Conservation (phyloP, 1,140 invertebrate genomes). For the Cydia strobilella region DNA sequence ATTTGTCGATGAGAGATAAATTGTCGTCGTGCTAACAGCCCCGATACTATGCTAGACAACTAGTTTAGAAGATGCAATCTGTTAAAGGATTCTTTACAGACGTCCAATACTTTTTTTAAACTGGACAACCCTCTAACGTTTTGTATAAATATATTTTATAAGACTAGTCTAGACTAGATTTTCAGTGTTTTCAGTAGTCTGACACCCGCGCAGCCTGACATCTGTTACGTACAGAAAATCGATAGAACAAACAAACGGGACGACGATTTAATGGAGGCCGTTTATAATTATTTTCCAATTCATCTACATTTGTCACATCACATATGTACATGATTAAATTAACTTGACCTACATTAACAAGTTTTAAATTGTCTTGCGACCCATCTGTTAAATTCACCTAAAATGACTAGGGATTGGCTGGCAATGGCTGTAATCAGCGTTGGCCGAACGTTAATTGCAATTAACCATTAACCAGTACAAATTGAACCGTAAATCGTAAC, state of each 20-base stretch:
- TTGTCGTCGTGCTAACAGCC: too few species aligned
- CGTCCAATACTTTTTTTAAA: not conserved
- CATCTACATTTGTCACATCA: not conserved
- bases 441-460: too few species aligned
- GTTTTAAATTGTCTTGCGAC: not conserved
- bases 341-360: not conserved
- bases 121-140: not conserved
- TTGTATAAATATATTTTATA: not conserved
- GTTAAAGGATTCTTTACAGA: too few species aligned
- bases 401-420: too few species aligned
- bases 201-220: constrained; percentile 5
- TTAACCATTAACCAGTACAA: too few species aligned
- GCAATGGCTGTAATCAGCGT: too few species aligned
- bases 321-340: not conserved
- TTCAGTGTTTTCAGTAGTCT: not conserved
- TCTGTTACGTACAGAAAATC: constrained; percentile 27
- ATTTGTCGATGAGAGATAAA: too few species aligned
- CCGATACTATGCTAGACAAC: too few species aligned
- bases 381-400: too few species aligned
- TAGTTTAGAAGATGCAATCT: too few species aligned
- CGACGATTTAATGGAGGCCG: constrained; percentile 3
- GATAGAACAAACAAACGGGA: constrained; percentile 20
- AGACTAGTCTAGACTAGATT: constrained; percentile 2
- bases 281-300: constrained; percentile 4
- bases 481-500: too few species aligned